Base-by-base conservation (phyloP, 2,888 invertebrate genomes). In the Leptopilina syphax region DNA sequence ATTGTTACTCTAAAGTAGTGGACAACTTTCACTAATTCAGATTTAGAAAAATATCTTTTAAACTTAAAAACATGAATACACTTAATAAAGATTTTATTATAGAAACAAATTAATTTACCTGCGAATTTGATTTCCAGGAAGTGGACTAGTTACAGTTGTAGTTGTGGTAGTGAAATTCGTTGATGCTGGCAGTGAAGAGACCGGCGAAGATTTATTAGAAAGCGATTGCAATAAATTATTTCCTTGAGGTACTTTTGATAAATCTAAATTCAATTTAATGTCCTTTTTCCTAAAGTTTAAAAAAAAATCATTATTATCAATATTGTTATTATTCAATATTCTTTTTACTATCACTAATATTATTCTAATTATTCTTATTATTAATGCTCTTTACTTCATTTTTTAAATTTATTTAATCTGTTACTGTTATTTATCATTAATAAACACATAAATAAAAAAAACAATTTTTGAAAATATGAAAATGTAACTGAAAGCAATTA, bases 141-240 rank as follows among this genome's bases (percentile, higher is more conserved):
- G 92, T 89, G 93, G 93, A 91, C 92, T 93, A 89, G 93, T 93
- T 92, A 93, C 93, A 83, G 91, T 91, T 84, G 92, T 90, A 65
- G 88, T 87, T 76, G 92, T 87, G 82, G 92, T 87, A 83, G 93
- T 92, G 88, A 92, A 92, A 90, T 93, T 93, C 90, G 94, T 92
- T 87, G 95, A 94, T 84, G 84, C 81, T 77, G 86, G 84, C 80
- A 85, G 76, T 77, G 79, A 76, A 77, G 87, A 88, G 82, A 85
- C 81, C 78, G 92, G 88, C 81, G 89, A 86, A 78, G 89, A 87
- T 84, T 90, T 90, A 83, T 89, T 90, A 47, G 88, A 84, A 81
- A 87, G 86, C 24, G 89, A 90, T 76, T 91, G 90, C 68, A 91
- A 91, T 79, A 87, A 85, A 85, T 89, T 89, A 78, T 90, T 90